Base-by-base conservation (phyloP, 2,888 invertebrate species). In the Deilephila elpenor region DNA sequence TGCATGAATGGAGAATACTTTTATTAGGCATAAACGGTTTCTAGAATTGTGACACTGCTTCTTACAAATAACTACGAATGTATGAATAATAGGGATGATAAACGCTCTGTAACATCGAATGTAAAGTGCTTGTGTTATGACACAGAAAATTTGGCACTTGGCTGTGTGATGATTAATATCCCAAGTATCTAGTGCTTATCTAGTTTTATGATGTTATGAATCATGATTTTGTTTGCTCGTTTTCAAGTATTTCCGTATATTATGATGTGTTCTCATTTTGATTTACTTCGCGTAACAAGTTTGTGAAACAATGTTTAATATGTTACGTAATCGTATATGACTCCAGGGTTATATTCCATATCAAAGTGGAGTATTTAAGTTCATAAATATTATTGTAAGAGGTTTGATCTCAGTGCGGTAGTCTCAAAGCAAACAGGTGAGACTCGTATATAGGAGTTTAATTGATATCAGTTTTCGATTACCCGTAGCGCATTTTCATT, bases 141-240 rank as follows among this genome's bases (percentile, higher is more conserved):
- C 17, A 29, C 51, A 44, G 53, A 53, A 70, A 25, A 60, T 72
- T 61, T 72, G 72, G 62, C 62, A 72, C 62, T 51, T 44, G 5
- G 11, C 8, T 44, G 72, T 25, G 8, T 53, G 11, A 62, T 62
- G 72, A 72, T 29, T 62, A 34, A 62, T 62, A 34, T 4, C 51
- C 14, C 17, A 72, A 72, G 60, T 17, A 71, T 20, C 44, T 25
- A 17, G 19, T 72, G 6, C 29, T 60, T 32, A 8, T 17, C 11
- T 56, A 34, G 32, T 59, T 62, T 72, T 44, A 72, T 53, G 51
- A 32, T 7, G 25, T 32, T 64, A 64, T 25, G 25, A 25, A 25
- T 25, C 34, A 72, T 64, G 59, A 64, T 44, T 72, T 62, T 62
- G 64, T 72, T 72, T 72, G 56, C 4, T 8, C 62, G 25, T 51